phyloP scores from a whole-genome alignment of 2,888 invertebrate genomes.

The Uropetala carovei region DNA sequence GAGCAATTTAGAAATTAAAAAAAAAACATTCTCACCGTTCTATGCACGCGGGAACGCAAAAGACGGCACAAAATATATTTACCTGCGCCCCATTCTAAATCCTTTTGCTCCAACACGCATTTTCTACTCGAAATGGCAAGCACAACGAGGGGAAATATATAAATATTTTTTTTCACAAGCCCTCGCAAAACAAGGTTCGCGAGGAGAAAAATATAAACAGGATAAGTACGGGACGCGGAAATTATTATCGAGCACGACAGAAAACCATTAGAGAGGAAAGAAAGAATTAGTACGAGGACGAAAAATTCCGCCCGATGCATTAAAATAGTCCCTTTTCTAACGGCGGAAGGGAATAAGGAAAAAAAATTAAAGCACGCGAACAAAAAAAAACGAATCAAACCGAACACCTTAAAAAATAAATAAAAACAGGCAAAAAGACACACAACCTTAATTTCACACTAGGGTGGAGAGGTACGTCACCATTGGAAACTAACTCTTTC shows the following conservation, averaged over 20 bases:
- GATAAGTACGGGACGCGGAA: background rate
- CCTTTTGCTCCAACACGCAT: too few species aligned
- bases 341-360: background rate
- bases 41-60: too few species aligned
- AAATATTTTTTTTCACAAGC: too few species aligned
- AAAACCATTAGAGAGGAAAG: background rate
- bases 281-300: constrained; percentile 11
- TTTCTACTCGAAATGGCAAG: too few species aligned
- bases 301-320: constrained; percentile 40
- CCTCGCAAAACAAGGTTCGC: background rate
- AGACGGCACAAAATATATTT: too few species aligned
- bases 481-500: constrained; percentile 18
- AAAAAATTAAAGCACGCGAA: background rate
- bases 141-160: too few species aligned
- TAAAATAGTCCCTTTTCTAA: background rate
- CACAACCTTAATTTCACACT: constrained; percentile 57
- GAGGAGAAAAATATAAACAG: background rate
- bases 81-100: too few species aligned
- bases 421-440: background rate
- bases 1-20: too few species aligned
- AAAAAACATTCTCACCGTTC: too few species aligned
- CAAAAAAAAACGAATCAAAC: constrained; percentile 53
- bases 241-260: constrained; percentile 29
- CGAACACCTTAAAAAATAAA: constrained; percentile 17
- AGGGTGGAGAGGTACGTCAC: constrained; percentile 47